These are phyloP conservation scores for Pharmacophagus antenor DNA, from an alignment of 2,888 invertebrate genomes.

Conservation along the genomic window DNA sequence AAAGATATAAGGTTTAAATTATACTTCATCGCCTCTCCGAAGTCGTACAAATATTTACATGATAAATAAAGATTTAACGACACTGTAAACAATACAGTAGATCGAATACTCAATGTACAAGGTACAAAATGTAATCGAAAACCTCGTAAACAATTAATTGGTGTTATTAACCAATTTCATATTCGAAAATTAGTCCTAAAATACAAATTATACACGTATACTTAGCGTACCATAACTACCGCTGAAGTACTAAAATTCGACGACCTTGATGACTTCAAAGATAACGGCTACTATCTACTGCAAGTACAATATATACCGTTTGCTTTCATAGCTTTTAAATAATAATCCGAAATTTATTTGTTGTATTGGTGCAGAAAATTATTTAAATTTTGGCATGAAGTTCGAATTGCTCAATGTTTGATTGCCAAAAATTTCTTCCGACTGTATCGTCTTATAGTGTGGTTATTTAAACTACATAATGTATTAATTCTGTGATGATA, in stretches of 20 bases:
- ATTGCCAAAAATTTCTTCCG: slow-evolving; percentile 1
- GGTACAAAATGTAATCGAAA: neutral
- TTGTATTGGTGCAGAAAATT: slow-evolving; percentile 32
- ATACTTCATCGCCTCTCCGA: neutral
- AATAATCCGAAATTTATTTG: slow-evolving; percentile 22
- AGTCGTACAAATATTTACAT: neutral
- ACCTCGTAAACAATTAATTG: too few species aligned
- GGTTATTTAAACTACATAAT: neutral
- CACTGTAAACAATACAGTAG: neutral
- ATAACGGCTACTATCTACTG: slow-evolving; percentile 8
- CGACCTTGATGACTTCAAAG: slow-evolving; percentile 4
- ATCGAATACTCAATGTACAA: neutral
- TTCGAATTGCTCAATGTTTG: slow-evolving; percentile 24
- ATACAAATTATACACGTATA: neutral
- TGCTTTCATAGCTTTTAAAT: slow-evolving; percentile 33
- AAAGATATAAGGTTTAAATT: too few species aligned
- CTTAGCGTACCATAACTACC: neutral
- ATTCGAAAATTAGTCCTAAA: neutral
- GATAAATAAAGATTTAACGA: neutral
- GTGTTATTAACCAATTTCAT: too few species aligned
- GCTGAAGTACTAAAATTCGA: slow-evolving; percentile 8
- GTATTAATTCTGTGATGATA: neutral
- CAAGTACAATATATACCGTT: slow-evolving; percentile 7
- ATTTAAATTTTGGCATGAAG: slow-evolving; percentile 41
- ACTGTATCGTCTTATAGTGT: neutral